phyloP scores from a whole-genome alignment of 2,113 vertebrate genomes.

The Spea bombifrons region DNA sequence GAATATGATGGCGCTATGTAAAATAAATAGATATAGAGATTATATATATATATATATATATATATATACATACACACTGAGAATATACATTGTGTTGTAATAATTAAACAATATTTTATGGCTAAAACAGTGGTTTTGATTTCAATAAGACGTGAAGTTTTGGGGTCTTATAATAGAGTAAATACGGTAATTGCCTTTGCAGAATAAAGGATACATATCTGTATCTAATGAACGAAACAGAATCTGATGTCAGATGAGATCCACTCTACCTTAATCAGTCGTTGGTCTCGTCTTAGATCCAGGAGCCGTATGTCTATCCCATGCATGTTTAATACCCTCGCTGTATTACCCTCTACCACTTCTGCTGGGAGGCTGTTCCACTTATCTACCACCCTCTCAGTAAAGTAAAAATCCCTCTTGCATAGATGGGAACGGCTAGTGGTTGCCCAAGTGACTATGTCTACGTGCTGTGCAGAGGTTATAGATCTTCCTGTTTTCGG shows the following conservation, averaged over 20 bases:
- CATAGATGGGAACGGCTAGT: constrained; percentile 2
- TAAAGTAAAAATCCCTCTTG: background rate
- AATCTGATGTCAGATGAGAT: too few species aligned
- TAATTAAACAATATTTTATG: background rate
- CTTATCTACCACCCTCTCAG: background rate
- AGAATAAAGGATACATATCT: too few species aligned
- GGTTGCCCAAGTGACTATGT: background rate
- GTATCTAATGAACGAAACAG: too few species aligned
- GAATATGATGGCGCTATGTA: too few species aligned
- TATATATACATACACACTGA: background rate
- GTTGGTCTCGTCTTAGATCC: too few species aligned
- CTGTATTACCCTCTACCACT: too few species aligned
- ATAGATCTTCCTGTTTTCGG: background rate
- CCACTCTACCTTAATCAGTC: too few species aligned
- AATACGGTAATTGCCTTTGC: too few species aligned
- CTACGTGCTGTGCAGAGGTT: background rate
- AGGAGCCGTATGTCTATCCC: too few species aligned
- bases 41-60: background rate
- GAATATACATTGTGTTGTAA: background rate
- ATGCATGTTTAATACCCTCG: too few species aligned
- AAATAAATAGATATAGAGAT: background rate
- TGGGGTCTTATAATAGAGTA: too few species aligned
- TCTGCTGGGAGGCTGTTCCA: too few species aligned
- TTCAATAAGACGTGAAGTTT: background rate
- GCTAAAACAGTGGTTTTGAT: background rate